Evolutionary conservation across 2,888 invertebrate genomes (phyloP).

Genomic region (Parnassius mnemosyne): DNA sequence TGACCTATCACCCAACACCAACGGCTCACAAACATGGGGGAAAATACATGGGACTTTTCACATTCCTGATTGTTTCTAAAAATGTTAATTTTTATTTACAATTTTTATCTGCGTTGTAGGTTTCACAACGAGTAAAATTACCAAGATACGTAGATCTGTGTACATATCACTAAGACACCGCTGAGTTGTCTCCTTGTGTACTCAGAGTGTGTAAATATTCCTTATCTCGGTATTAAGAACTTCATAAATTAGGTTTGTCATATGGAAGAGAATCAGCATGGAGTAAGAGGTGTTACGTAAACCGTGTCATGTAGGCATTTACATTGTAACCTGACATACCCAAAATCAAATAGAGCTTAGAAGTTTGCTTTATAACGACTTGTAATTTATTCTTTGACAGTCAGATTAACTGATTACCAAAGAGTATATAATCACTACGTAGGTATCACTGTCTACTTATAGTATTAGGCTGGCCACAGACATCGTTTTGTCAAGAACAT

Average conservation of each 20-base stretch:
- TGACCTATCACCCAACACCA: conserved; percentile 19
- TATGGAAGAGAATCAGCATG: conserved; percentile 59
- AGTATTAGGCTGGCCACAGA: no score
- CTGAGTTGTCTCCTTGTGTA: conserved; percentile 68
- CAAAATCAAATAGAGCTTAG: conserved; percentile 19
- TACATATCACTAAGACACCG: conserved; percentile 73
- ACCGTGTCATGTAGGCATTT: conserved; percentile 15
- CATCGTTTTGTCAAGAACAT: no score
- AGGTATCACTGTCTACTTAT: no score
- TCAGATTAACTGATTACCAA: conserved; percentile 11
- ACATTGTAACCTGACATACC: not conserved
- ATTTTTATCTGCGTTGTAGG: conserved; percentile 67
- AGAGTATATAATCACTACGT: no score
- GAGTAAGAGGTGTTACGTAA: conserved; percentile 50
- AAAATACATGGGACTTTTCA: conserved; percentile 46
- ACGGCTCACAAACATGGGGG: conserved; percentile 36
- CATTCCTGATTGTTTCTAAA: conserved; percentile 43
- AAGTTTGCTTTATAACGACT: conserved; percentile 10
- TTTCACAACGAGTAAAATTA: conserved; percentile 73
- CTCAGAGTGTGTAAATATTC: conserved; percentile 72
- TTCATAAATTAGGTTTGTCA: conserved; percentile 81
- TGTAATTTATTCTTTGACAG: conserved; percentile 18
- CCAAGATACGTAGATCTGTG: conserved; percentile 71
- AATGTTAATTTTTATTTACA: conserved; percentile 58
- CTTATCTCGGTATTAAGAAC: conserved; percentile 78